Evolutionary conservation across 2,113 vertebrate genomes (phyloP).

Genomic region (Seriola rivoliana): DNA sequence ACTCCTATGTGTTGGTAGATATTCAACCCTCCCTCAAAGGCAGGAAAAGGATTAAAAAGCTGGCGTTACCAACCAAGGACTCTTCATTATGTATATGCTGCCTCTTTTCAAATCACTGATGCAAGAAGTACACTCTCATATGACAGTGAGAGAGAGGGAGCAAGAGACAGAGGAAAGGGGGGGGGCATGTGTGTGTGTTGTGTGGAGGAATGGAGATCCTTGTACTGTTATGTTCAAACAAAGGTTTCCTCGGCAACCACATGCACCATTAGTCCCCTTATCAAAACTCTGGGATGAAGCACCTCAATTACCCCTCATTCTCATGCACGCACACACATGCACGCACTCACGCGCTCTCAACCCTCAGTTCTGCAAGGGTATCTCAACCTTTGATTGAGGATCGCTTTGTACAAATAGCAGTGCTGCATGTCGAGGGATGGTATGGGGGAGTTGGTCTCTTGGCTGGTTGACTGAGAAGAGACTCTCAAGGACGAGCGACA

Average conservation of each 20-base stretch:
- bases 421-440: constrained; percentile 22
- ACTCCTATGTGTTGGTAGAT: constrained; percentile 32
- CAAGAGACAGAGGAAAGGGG: background rate
- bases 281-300: constrained; percentile 72
- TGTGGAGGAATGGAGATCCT: constrained; percentile 73
- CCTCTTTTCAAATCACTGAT: constrained; percentile 76
- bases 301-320: constrained; percentile 62
- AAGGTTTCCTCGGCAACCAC: constrained; percentile 82
- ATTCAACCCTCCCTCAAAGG: constrained; percentile 48
- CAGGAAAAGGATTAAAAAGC: constrained; percentile 63
- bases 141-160: constrained; percentile 42
- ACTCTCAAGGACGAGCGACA: constrained; percentile 24
- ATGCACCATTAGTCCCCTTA: constrained; percentile 74
- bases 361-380: constrained; percentile 59
- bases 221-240: constrained; percentile 74
- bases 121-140: constrained; percentile 67
- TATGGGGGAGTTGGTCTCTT: constrained; percentile 34
- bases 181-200: constrained; percentile 24
- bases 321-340: constrained; percentile 37
- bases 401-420: constrained; percentile 40
- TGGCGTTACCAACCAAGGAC: constrained; percentile 67
- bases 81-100: constrained; percentile 75
- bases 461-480: constrained; percentile 45
- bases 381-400: constrained; percentile 60
- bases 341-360: constrained; percentile 26